Percentiles rank a stretch among this genome's conserved stretches.
These are phyloP conservation scores for Rhabdornis inornatus DNA, from an alignment of 2,113 vertebrate genomes.

Conservation along the genomic window DNA sequence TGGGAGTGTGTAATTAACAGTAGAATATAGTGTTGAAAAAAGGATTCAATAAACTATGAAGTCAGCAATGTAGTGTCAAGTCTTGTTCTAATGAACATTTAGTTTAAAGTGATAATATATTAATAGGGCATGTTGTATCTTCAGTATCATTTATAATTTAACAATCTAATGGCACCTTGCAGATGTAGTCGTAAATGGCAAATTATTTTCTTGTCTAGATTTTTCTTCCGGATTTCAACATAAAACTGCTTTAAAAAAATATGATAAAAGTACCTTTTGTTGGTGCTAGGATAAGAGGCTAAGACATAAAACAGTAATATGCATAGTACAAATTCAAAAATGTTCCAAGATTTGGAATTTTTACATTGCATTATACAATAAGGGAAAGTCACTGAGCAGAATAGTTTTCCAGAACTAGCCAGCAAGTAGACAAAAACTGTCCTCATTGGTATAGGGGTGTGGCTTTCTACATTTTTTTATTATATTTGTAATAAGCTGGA, in stretches of 20 bases:
- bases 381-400: not conserved
- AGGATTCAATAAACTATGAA: not conserved
- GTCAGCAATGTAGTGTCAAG: not conserved
- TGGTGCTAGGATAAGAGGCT: not conserved
- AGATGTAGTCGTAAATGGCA: not conserved
- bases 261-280: not conserved
- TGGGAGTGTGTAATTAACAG: not conserved
- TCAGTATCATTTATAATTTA: not conserved
- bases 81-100: not conserved
- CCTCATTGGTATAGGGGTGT: not conserved
- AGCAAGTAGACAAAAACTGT: not conserved
- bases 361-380: not conserved
- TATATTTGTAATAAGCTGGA: not conserved
- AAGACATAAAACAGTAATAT: not conserved
- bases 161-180: not conserved
- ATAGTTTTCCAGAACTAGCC: not conserved
- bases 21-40: not conserved
- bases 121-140: not conserved
- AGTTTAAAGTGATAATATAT: not conserved
- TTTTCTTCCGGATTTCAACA: not conserved
- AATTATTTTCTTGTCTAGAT: not conserved
- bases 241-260: not conserved
- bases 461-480: not conserved
- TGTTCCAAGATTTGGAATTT: not conserved
- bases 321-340: not conserved